Conservation (phyloP, 1,140 invertebrate species). For the Mizuhopecten yessoensis region DNA sequence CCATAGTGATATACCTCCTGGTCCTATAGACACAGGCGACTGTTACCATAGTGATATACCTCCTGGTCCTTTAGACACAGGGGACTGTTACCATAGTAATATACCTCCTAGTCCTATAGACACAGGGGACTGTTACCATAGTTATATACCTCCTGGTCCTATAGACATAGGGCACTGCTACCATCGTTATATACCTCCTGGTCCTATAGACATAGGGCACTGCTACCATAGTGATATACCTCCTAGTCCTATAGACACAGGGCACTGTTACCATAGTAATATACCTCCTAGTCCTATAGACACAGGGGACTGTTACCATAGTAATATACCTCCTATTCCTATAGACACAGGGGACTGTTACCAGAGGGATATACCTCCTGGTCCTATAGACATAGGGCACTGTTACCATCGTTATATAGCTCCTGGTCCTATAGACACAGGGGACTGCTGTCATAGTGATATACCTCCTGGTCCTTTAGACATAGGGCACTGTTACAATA, state of each 20-base stretch:
- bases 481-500: no score
- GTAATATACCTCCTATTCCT: no score
- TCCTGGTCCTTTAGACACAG: constrained; percentile 1
- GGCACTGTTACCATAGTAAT: no score
- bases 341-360: no score
- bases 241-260: neutral
- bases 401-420: no score
- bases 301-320: neutral
- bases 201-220: neutral
- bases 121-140: neutral
- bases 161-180: no score
- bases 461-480: no score
- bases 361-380: neutral
- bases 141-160: neutral
- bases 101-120: neutral
- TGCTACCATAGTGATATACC: neutral
- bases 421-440: constrained; percentile 4
- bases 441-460: neutral
- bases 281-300: no score
- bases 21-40: neutral
- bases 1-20: neutral
- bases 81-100: neutral
- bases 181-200: neutral
- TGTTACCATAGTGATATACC: constrained; percentile 14
- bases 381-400: no score